Base-by-base conservation (phyloP, 1,140 invertebrate species). In the Cotesia chilonis region DNA sequence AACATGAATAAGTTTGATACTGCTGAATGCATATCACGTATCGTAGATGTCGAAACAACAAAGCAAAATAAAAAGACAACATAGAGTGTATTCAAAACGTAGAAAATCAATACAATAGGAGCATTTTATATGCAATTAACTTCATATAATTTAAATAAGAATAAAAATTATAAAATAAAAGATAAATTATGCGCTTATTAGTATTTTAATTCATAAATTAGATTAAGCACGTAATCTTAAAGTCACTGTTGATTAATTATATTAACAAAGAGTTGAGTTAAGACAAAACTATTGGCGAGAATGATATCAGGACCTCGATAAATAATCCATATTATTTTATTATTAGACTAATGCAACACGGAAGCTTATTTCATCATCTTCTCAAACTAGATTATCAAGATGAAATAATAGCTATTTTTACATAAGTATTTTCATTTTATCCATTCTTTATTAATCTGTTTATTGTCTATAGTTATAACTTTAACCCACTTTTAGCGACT, bases 341-440 rank as follows among this genome's bases (percentile, higher is more conserved):
- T 52, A 36, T 54, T 51, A 55, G 77, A 74, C 81, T 85, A 83
- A 84, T 82, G 84, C 83, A 86, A 86, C 76, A 73, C 80, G 81
- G 82, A 84, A 83, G 75, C 75, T 72, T 69, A 78, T 86, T 86
- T 85, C 84, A 80, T 86, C 83, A 85, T 74, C 17, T 65, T 55
- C 14, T 68, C 51, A 28, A 28, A 65, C 14, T 17, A 65, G 63
- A 65, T 65, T 65, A 65, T 4, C 2, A 65, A 65, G 14, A 65
- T 65, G 63, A 65, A 51, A 51, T 51, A n/a, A 47, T 52, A 63
- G 6, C 57, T 20, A 28, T 20, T 7, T 59, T 59, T 59, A 63
- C 36, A 61, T 61, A 63, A 6, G 10, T 63, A 36, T 65, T 38
- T 51, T 35, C 64, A 12, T 55, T 35, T 68, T 36, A 66, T 47